Base-by-base conservation (phyloP, 30 jellyfish, hydroid and myxozoan genomes). In the Mastigias papua region DNA sequence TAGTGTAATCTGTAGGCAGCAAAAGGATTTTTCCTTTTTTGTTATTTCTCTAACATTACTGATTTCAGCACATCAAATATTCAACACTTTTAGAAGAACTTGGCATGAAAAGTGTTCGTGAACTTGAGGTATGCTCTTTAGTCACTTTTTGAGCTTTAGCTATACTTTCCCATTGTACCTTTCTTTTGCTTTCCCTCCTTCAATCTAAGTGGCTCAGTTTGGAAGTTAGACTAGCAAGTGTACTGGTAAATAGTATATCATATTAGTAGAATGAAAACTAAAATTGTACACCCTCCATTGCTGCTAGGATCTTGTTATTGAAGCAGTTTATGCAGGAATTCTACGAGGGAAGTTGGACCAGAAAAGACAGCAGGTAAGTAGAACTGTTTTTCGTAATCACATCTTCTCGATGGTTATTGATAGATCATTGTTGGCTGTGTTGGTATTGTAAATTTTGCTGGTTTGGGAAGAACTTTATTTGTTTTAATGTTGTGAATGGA, bases 261-360 rank as follows among this genome's bases (percentile, higher is more conserved):
- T n/a, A n/a, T n/a, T n/a, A n/a, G n/a, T n/a, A n/a, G n/a, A n/a
- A n/a, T n/a, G n/a, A n/a, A n/a, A 6, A 25, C 30, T n/a, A 9
- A n/a, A 25, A 28, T 21, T 68, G 25, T 68, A 8, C 51, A 19
- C 61, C 8, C 25, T 73, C 21, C 42, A 20, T 54, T 80, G 34
- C 76, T 23, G 22, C 22, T 69, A 96, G 97, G 99, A 96, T 80
- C 78, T 96, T 73, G 69, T 96, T 8, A 96, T 96, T 31, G 99
- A 96, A 86, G 98, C 98, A 48, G 75, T 91, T 26, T 96, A 96
- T 79, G 97, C 93, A 13, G 97, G 95, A 69, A 86, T 96, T 22
- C 21, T 96, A n/a, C 65, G 81, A 28, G 99, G 99, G 34, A 96
- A 96, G 65, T 72, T 96, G 35, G 97, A 96, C 70, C 99, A 96